Conservation (phyloP, 2,888 invertebrate genomes). For the Cetonia aurata region DNA sequence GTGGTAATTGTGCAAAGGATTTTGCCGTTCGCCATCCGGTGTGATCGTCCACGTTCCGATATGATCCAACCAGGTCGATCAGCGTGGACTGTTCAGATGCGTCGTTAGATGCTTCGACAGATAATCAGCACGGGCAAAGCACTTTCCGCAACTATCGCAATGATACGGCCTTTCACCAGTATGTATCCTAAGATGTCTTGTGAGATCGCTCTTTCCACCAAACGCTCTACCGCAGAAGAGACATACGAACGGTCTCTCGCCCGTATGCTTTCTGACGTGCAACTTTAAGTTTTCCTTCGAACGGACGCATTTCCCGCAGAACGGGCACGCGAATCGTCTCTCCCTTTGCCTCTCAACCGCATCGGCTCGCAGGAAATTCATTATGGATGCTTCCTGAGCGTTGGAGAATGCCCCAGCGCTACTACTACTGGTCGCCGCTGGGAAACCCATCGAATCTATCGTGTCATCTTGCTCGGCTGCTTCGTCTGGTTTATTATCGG, state of each 20-base stretch:
- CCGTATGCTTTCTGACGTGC: constrained; percentile 89
- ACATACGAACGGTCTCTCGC: constrained; percentile 91
- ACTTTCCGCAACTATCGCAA: constrained; percentile 93
- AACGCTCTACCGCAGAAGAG: constrained; percentile 90
- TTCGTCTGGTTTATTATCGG: constrained; percentile 59
- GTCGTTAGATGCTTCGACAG: constrained; percentile 92
- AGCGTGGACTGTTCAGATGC: constrained; percentile 83
- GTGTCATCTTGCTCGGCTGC: constrained; percentile 78
- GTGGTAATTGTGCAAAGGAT: too few species aligned
- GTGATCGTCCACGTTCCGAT: not conserved
- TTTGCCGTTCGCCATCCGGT: too few species aligned
- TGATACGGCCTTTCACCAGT: constrained; percentile 92
- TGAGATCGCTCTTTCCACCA: constrained; percentile 89
- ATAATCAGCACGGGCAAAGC: constrained; percentile 91
- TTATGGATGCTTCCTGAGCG: constrained; percentile 72
- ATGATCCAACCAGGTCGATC: constrained; percentile 48
- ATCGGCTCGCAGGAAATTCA: constrained; percentile 76
- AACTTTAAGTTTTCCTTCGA: constrained; percentile 90
- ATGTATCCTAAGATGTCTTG: constrained; percentile 88
- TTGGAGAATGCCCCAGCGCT: constrained; percentile 68
- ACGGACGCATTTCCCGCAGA: constrained; percentile 90
- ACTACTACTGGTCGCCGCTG: constrained; percentile 65
- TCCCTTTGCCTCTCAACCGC: constrained; percentile 76
- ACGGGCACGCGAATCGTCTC: constrained; percentile 87
- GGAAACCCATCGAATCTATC: constrained; percentile 73